Percentiles rank a stretch among this genome's conserved stretches.
Conservation (phyloP, 2,797 vertebrate genomes). For the Tarsius wallacei region DNA sequence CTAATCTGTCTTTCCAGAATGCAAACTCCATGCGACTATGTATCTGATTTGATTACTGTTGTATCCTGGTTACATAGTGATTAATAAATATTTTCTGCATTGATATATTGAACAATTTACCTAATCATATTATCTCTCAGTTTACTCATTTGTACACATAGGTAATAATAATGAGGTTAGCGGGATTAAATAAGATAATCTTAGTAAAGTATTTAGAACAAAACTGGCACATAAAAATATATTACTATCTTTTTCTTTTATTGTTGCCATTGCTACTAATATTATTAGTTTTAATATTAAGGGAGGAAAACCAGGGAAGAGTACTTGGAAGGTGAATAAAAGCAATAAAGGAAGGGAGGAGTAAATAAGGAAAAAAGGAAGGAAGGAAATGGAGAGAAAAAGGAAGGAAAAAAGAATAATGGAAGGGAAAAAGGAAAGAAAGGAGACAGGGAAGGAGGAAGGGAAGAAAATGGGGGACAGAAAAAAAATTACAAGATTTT, state of each 20-base stretch:
- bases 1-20: not conserved
- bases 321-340: too few species aligned
- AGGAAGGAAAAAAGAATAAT: too few species aligned
- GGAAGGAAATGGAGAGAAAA: not conserved
- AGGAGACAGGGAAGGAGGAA: not conserved
- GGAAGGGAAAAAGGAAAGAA: not conserved
- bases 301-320: not conserved
- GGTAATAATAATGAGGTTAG: not conserved
- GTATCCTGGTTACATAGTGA: not conserved
- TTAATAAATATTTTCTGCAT: not conserved
- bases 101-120: not conserved
- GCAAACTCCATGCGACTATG: not conserved
- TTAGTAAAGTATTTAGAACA: not conserved
- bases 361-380: too few species aligned
- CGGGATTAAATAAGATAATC: not conserved
- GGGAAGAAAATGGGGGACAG: not conserved
- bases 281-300: not conserved
- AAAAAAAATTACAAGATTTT: not conserved
- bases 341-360: not conserved
- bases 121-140: not conserved
- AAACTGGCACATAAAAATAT: not conserved
- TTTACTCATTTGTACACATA: not conserved
- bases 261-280: not conserved
- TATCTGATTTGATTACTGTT: not conserved
- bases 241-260: not conserved